phyloP scores from a whole-genome alignment of 2,113 vertebrate genomes.

The Stictonetta naevosa region DNA sequence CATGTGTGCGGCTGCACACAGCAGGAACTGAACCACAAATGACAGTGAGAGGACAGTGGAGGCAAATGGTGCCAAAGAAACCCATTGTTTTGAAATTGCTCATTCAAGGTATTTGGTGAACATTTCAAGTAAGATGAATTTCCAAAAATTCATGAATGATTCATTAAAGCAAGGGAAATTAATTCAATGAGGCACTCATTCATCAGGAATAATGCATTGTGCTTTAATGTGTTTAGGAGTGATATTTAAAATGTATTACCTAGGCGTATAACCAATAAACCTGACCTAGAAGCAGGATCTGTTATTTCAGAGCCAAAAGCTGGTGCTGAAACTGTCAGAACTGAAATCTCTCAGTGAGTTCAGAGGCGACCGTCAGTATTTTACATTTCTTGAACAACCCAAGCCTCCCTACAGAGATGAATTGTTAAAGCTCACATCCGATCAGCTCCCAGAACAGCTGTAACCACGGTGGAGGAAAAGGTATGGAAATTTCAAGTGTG shows the following conservation, averaged over 20 bases:
- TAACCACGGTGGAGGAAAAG: background rate
- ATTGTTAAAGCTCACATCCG: background rate
- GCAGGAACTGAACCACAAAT: background rate
- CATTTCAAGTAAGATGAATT: background rate
- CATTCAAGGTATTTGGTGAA: background rate
- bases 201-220: constrained; percentile 23
- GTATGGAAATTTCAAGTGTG: constrained; percentile 66
- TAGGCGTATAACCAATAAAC: background rate
- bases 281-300: background rate
- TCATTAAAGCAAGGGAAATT: constrained; percentile 3
- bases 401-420: background rate
- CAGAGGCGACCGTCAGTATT: background rate
- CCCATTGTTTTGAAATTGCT: background rate
- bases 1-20: background rate
- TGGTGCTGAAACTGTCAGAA: background rate
- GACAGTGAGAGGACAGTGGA: background rate
- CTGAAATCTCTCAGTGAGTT: background rate
- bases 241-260: background rate
- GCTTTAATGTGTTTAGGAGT: background rate
- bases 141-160: background rate
- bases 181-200: background rate
- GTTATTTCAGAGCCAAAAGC: background rate
- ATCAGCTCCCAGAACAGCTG: background rate
- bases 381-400: background rate
- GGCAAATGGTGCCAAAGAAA: background rate